Evolutionary conservation across 2,888 invertebrate genomes (phyloP).

Genomic region (Ichneumon xanthorius): DNA sequence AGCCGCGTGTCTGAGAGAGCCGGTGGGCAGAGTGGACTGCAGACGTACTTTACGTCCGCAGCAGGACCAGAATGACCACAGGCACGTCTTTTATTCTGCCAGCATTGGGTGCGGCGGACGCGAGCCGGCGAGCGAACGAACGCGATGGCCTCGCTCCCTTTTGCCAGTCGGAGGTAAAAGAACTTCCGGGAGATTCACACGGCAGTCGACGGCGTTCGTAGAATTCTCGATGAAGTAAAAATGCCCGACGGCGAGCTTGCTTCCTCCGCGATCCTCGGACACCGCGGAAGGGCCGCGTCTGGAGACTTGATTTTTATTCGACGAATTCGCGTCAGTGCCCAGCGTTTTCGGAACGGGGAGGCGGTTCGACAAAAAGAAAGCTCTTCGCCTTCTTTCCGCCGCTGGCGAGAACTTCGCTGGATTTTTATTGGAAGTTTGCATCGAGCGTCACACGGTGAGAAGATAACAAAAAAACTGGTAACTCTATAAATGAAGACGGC

Average conservation of each 20-base stretch:
- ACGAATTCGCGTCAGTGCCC: slow-evolving; percentile 3
- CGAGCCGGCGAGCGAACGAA: slow-evolving; percentile 6
- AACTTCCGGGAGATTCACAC: slow-evolving; percentile 43
- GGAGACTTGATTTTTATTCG: slow-evolving; percentile 18
- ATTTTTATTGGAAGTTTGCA: background rate
- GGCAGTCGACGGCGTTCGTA: slow-evolving; percentile 15
- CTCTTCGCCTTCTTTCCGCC: background rate
- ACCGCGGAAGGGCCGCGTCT: background rate
- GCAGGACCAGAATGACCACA: slow-evolving; percentile 34
- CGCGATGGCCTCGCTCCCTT: background rate
- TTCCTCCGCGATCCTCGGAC: background rate
- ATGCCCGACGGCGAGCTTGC: slow-evolving; percentile 15
- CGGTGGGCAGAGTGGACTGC: slow-evolving; percentile 41
- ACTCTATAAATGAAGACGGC: too few species aligned
- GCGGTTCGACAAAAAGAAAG: background rate
- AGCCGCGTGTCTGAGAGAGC: slow-evolving; percentile 18
- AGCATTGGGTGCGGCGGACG: slow-evolving; percentile 29
- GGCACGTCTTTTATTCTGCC: slow-evolving; percentile 38
- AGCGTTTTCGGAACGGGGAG: background rate
- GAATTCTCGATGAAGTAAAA: slow-evolving; percentile 51
- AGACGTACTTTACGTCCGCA: slow-evolving; percentile 17
- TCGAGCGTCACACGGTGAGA: background rate
- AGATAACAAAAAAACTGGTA: too few species aligned
- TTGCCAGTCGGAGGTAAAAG: slow-evolving; percentile 22
- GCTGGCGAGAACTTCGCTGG: background rate